These are phyloP conservation scores for Rafetus swinhoei DNA, from an alignment of 2,113 vertebrate species.

Conservation along the genomic window DNA sequence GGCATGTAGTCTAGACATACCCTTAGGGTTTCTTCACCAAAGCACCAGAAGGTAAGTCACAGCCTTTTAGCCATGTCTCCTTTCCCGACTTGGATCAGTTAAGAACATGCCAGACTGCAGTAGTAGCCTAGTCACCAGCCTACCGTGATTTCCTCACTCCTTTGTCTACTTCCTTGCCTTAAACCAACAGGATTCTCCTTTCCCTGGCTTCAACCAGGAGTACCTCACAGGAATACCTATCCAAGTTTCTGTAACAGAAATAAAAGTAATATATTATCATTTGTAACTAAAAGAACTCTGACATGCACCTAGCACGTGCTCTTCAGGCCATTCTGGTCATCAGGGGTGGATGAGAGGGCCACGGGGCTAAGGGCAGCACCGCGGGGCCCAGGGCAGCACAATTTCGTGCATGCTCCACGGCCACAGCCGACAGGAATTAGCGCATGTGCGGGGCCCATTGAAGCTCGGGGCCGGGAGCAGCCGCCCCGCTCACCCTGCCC, in stretches of 20 bases:
- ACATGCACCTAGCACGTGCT: background rate
- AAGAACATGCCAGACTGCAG: background rate
- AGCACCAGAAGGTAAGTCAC: background rate
- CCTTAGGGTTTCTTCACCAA: background rate
- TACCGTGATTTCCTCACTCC: background rate
- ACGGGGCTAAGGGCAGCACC: too few species aligned
- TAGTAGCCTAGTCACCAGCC: background rate
- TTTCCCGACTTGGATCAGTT: background rate
- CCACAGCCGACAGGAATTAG: too few species aligned
- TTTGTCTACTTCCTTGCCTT: background rate
- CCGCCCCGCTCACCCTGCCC: too few species aligned
- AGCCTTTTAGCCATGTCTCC: background rate
- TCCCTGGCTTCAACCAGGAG: background rate
- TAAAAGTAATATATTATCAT: background rate
- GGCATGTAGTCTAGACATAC: too few species aligned
- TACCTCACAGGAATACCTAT: background rate
- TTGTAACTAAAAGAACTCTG: background rate
- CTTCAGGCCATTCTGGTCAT: background rate
- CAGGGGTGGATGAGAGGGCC: too few species aligned
- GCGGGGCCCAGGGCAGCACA: too few species aligned
- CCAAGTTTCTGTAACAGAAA: background rate
- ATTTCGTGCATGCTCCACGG: too few species aligned
- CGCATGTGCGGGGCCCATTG: too few species aligned
- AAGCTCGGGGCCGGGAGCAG: too few species aligned
- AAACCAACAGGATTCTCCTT: background rate